These are phyloP conservation scores for Meteorus colon DNA, from an alignment of 2,888 invertebrate species.

Conservation along the genomic window DNA sequence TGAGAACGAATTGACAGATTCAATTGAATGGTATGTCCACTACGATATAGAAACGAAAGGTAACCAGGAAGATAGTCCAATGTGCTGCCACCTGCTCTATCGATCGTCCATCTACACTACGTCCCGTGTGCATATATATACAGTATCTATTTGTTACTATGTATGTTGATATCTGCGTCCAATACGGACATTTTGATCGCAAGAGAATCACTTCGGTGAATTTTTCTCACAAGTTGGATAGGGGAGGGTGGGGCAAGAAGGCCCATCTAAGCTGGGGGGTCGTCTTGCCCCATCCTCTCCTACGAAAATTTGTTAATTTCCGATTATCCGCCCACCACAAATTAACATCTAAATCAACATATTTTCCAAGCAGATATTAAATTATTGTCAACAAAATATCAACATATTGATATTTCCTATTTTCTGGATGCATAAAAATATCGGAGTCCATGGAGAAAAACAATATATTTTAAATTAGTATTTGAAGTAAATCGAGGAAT, in stretches of 20 bases:
- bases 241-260: no score
- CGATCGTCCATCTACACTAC: constrained; percentile 65
- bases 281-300: no score
- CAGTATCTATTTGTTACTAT: not conserved
- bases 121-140: constrained; percentile 17
- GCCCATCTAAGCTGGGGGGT: no score
- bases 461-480: not conserved
- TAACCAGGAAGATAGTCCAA: constrained; percentile 63
- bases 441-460: not conserved
- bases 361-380: no score
- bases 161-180: no score
- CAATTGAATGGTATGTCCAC: constrained; percentile 6
- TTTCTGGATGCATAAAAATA: not conserved
- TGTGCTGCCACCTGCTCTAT: constrained; percentile 71
- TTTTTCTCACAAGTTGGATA: no score
- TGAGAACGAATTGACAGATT: constrained; percentile 24
- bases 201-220: no score
- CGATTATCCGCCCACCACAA: no score
- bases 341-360: no score
- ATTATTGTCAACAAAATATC: no score
- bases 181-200: no score
- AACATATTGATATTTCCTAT: no score
- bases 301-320: not conserved
- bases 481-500: not conserved
- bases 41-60: constrained; percentile 62